phyloP scores from a whole-genome alignment of 2,888 invertebrate genomes.

The Elmis aenea region DNA sequence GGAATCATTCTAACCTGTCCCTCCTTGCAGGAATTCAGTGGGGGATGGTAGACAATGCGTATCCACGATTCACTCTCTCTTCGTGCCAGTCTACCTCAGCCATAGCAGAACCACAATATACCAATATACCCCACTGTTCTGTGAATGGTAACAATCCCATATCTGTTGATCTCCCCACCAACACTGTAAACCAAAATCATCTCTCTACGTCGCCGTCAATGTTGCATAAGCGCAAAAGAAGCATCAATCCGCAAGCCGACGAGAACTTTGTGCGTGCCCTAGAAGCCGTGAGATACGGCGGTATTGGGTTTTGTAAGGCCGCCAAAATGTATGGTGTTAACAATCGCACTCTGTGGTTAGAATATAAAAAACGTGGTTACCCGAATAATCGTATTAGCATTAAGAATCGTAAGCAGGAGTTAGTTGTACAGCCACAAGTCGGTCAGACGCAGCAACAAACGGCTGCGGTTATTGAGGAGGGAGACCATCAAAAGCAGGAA shows the following conservation, averaged over 20 bases:
- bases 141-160: constrained; percentile 3
- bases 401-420: constrained; percentile 67
- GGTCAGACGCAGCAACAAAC: constrained; percentile 36
- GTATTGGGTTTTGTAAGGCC: constrained; percentile 82
- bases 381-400: constrained; percentile 75
- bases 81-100: constrained; percentile 56
- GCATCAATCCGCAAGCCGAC: constrained; percentile 75
- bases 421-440: constrained; percentile 46
- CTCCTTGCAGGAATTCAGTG: constrained; percentile 69
- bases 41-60: constrained; percentile 79
- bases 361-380: constrained; percentile 80
- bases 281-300: constrained; percentile 77
- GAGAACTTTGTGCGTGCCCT: constrained; percentile 77
- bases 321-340: constrained; percentile 80
- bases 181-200: constrained; percentile 13
- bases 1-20: constrained; percentile 27
- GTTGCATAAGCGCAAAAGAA: constrained; percentile 62
- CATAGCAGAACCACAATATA: constrained; percentile 42
- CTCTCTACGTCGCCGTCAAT: constrained; percentile 42
- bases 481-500: constrained; percentile 46
- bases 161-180: constrained; percentile 5
- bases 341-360: constrained; percentile 79
- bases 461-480: constrained; percentile 13
- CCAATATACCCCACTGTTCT: constrained; percentile 28
- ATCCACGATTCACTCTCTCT: constrained; percentile 58